phyloP scores from a whole-genome alignment of 2,888 invertebrate species.

The Volucella zonaria region DNA sequence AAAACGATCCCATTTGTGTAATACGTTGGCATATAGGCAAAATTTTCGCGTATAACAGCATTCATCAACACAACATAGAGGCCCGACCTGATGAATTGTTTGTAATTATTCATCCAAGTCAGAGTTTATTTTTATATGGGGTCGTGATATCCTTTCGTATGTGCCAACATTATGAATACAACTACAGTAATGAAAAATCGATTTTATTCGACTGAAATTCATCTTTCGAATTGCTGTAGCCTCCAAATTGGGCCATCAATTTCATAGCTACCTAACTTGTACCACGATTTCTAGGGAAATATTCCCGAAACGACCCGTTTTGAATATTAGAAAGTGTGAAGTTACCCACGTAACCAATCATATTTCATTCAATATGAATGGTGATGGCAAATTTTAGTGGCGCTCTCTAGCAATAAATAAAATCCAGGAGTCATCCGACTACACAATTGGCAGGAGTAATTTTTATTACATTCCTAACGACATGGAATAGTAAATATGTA shows the following conservation, averaged over 20 bases:
- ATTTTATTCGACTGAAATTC: constrained; percentile 31
- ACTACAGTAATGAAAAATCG: constrained; percentile 2
- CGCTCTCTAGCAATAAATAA: constrained; percentile 47
- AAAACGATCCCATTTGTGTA: no score
- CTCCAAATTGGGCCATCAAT: constrained; percentile 64
- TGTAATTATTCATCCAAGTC: not conserved
- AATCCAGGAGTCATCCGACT: not conserved
- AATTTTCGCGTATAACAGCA: not conserved
- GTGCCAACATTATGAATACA: not conserved
- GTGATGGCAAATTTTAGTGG: constrained; percentile 51
- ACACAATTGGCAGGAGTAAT: constrained; percentile 52
- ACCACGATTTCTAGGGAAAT: constrained; percentile 33
- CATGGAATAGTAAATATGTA: constrained; percentile 48
- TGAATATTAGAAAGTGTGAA: constrained; percentile 65
- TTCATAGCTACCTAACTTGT: constrained; percentile 17
- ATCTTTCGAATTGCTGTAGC: constrained; percentile 38
- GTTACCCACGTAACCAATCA: constrained; percentile 41
- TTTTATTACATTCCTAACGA: constrained; percentile 55
- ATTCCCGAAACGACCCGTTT: constrained; percentile 57
- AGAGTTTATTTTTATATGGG: no score
- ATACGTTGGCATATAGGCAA: no score
- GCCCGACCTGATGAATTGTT: constrained; percentile 5
- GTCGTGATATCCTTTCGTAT: not conserved
- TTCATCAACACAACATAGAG: not conserved
- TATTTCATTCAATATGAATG: constrained; percentile 65